Conservation (phyloP, 2,888 invertebrate species). For the Piscicola geometra region DNA sequence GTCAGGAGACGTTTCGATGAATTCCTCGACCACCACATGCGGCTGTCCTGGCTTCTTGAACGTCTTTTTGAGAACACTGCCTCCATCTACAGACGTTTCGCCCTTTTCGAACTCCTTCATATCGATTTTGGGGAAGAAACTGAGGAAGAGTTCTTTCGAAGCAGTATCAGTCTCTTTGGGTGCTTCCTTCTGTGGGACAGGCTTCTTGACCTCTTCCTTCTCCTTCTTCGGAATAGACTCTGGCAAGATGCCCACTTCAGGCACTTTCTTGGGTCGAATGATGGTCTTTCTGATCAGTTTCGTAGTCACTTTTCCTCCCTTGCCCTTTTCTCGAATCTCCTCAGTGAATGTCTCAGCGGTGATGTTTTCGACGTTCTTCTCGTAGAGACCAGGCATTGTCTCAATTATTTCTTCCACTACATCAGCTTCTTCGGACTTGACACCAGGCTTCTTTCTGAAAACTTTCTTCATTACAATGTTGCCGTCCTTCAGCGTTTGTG, state of each 20-base stretch:
- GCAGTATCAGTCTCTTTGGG: no score
- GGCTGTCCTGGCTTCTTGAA: no score
- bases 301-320: background rate
- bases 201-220: background rate
- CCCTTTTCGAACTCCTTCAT: no score
- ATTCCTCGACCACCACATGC: background rate
- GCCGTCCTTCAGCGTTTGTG: slow-evolving; percentile 5
- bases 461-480: slow-evolving; percentile 4
- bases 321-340: background rate
- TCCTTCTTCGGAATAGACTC: no score
- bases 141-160: no score
- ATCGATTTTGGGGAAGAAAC: no score
- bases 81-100: no score
- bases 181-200: no score
- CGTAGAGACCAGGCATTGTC: slow-evolving; percentile 14
- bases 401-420: slow-evolving; percentile 24
- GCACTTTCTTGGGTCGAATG: slow-evolving; percentile 10
- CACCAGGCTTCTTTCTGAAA: slow-evolving; percentile 13
- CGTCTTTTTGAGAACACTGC: no score
- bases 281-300: slow-evolving; percentile 18
- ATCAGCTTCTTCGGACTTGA: slow-evolving; percentile 8
- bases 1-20: background rate
- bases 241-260: no score
- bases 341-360: slow-evolving; percentile 9
- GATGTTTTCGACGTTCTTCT: background rate